These are phyloP conservation scores for Sebastiscus albofasciatus DNA, from an alignment of 2,797 vertebrate genomes.

Conservation along the genomic window DNA sequence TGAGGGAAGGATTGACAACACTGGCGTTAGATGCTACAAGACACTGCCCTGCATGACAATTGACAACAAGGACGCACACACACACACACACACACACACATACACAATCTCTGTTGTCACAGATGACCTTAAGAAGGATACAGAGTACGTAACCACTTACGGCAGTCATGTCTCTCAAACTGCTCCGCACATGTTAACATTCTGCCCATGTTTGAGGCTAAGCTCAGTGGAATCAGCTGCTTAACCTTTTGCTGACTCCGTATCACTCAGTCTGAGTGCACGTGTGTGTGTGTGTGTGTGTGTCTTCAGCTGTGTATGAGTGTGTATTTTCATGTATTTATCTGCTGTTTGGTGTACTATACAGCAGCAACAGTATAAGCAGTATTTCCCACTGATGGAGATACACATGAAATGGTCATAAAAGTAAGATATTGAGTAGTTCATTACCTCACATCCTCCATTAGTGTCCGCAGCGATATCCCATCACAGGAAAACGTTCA, in stretches of 20 bases:
- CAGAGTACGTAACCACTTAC: background rate
- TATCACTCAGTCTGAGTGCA: background rate
- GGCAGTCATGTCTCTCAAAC: background rate
- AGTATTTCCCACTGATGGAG: background rate
- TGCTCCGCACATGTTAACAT: background rate
- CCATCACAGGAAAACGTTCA: background rate
- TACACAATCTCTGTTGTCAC: too few species aligned
- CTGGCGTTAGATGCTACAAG: background rate
- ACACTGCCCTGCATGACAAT: background rate
- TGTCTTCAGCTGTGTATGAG: background rate
- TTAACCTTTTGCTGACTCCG: conserved; percentile 31
- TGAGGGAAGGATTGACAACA: background rate
- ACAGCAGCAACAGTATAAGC: background rate
- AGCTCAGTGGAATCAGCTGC: conserved; percentile 7
- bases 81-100: background rate
- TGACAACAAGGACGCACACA: background rate
- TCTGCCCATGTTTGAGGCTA: conserved; percentile 13
- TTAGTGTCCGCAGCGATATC: background rate
- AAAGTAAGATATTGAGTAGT: background rate
- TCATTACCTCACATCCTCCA: background rate
- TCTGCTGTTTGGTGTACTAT: too few species aligned
- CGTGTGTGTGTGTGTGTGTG: background rate
- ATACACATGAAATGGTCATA: background rate
- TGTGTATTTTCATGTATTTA: background rate
- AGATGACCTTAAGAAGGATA: background rate